A percentile compares a stretch with the other conserved stretches of the same genome.
These are phyloP conservation scores for Channa argus DNA, from an alignment of 2,113 vertebrate genomes.

Conservation along the genomic window DNA sequence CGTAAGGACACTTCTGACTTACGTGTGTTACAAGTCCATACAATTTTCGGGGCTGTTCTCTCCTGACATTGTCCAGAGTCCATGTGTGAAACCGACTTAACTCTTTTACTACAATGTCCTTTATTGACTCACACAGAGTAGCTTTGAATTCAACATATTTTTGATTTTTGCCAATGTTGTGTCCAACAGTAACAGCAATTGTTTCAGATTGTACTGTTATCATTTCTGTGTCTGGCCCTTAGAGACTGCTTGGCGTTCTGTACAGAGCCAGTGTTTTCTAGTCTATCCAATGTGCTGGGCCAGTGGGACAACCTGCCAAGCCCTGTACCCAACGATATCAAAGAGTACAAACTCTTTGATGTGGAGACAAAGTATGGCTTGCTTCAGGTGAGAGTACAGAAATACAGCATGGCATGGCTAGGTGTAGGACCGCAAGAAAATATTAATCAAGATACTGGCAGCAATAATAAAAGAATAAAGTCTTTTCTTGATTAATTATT, in stretches of 20 bases:
- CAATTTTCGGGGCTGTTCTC: too few species aligned
- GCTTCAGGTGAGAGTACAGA: conserved; percentile 89
- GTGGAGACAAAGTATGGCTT: conserved; percentile 98
- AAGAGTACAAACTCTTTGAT: conserved; percentile 96
- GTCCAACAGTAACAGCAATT: not conserved
- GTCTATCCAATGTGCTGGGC: conserved; percentile 96
- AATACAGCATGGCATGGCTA: not conserved
- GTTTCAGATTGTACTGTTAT: not conserved
- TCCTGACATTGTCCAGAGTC: too few species aligned
- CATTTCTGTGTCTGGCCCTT: conserved; percentile 18
- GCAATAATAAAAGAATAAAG: too few species aligned
- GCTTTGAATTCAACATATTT: not conserved
- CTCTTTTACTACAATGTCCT: not conserved
- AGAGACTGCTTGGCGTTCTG: conserved; percentile 99
- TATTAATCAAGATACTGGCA: too few species aligned
- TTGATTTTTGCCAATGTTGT: not conserved
- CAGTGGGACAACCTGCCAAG: conserved; percentile 95
- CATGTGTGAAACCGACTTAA: too few species aligned
- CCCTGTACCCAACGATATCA: conserved; percentile 92
- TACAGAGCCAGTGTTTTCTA: conserved; percentile 97
- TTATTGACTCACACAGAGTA: not conserved
- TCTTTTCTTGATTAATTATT: too few species aligned
- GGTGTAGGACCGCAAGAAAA: not conserved
- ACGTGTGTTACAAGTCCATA: too few species aligned
- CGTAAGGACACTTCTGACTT: too few species aligned